phyloP scores from a whole-genome alignment of 2,888 invertebrate species.

The Caenorhabditis afra region DNA sequence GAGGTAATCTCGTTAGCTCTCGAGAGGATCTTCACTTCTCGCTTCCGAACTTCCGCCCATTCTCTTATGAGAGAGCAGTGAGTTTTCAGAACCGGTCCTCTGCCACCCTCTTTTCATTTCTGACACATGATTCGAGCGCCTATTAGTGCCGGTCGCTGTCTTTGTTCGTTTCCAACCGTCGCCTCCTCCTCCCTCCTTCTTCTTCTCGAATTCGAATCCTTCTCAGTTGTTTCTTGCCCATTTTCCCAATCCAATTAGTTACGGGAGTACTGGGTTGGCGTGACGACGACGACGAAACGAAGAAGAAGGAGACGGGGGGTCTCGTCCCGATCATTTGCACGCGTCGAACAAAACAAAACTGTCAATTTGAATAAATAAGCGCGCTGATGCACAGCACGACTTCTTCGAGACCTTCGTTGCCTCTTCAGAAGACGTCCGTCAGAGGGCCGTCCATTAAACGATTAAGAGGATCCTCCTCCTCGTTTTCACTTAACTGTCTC shows the following conservation, averaged over 20 bases:
- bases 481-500: slow-evolving; percentile 45
- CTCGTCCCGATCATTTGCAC: background rate
- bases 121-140: slow-evolving; percentile 13
- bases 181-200: background rate
- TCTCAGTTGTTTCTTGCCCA: slow-evolving; percentile 9
- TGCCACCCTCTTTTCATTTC: background rate
- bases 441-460: slow-evolving; percentile 41
- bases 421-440: background rate
- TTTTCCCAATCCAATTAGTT: slow-evolving; percentile 48
- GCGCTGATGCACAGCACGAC: slow-evolving; percentile 45
- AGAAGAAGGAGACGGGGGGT: slow-evolving; percentile 2
- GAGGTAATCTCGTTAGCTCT: background rate
- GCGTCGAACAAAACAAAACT: slow-evolving; percentile 33
- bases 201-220: slow-evolving; percentile 28
- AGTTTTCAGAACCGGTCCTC: background rate
- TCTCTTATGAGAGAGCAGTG: background rate
- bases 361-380: slow-evolving; percentile 46
- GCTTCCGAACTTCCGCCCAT: background rate
- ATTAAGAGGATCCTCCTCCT: slow-evolving; percentile 40
- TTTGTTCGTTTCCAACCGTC: slow-evolving; percentile 15
- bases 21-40: background rate
- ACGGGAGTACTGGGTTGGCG: slow-evolving; percentile 19
- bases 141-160: slow-evolving; percentile 1
- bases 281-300: slow-evolving; percentile 16
- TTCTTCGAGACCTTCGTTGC: slow-evolving; percentile 1